Evolutionary conservation across 2,888 invertebrate genomes (phyloP), one percentile per base, ranked within the genome.

Genomic region (Deilephila porcellus): DNA sequence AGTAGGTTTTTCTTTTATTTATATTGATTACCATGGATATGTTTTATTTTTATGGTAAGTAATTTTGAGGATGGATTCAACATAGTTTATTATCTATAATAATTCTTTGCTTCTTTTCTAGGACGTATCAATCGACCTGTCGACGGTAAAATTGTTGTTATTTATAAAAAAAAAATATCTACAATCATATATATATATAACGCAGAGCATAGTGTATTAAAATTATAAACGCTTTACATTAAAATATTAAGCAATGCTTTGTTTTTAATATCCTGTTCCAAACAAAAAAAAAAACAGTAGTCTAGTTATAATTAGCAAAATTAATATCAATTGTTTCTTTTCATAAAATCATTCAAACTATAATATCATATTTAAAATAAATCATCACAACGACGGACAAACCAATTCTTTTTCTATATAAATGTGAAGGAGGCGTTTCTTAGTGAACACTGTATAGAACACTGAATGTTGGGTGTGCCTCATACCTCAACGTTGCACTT

Each of bases 401-500:
- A 25, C 25, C 25, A 25, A 25, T 1, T 52, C 6, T 17, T 3
- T 52, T 52, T 67, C 11, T 67, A 67, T 67, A 29, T 67, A 0
- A 5, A 45, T 37, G 37, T 67, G 17, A 67, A 67, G 67, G 52
- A 67, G 67, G 67, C 67, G 67, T 67, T 67, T 67, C 67, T 52
- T 52, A 67, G 45, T 20, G 6, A 52, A 67, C 67, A 25, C 29
- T 67, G 67, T 67, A 37, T 67, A 67, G 45, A 67, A 67, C 25
- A n/a, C 37, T 45, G 45, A 25, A 52, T 25, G 45, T 67, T 52
- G 52, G 67, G 67, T 67, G 67, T 67, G 67, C 25, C 52, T 67
- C 67, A 67, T 67, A 45, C 25, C 67, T 67, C 67, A 67, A 45
- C 25, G 67, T 67, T 67, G 45, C 67, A 67, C 67, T 52, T 52